Percentiles rank a stretch among this genome's conserved stretches.
Conservation (phyloP, 2,888 invertebrate genomes). For the Patella depressa region DNA sequence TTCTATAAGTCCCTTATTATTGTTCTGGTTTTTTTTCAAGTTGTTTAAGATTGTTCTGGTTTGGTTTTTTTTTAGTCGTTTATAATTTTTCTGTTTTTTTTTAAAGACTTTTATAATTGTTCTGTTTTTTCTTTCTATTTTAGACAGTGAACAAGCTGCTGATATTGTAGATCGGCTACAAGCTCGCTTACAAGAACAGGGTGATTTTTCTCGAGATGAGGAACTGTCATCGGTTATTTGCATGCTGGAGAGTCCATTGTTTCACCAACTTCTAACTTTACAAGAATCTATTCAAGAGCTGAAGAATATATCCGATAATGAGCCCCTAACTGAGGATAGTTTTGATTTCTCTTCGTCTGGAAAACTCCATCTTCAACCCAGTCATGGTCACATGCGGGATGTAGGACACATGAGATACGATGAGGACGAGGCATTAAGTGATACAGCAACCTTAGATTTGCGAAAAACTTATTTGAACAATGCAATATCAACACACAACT, state of each 20-base stretch:
- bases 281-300: conserved; percentile 91
- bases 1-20: too few species aligned
- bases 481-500: conserved; percentile 51
- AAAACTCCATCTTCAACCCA: conserved; percentile 76
- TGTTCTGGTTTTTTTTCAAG: too few species aligned
- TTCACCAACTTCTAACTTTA: conserved; percentile 89
- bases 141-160: conserved; percentile 89
- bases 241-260: conserved; percentile 88
- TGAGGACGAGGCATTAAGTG: conserved; percentile 35
- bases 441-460: conserved; percentile 39
- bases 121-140: conserved; percentile 20
- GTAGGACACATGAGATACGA: conserved; percentile 33
- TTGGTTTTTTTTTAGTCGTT: too few species aligned
- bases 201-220: conserved; percentile 73
- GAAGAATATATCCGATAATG: conserved; percentile 76
- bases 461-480: conserved; percentile 31
- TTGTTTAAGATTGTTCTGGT: too few species aligned
- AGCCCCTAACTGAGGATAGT: conserved; percentile 76
- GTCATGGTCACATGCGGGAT: conserved; percentile 24
- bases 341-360: conserved; percentile 84
- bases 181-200: conserved; percentile 85
- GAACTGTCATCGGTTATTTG: conserved; percentile 87
- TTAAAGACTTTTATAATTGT: not conserved
- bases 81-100: too few species aligned
- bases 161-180: conserved; percentile 91